Evolutionary conservation across 1,140 invertebrate genomes (phyloP), one percentile per base, ranked within the genome.

Genomic region (Trichomalopsis sarcophagae): DNA sequence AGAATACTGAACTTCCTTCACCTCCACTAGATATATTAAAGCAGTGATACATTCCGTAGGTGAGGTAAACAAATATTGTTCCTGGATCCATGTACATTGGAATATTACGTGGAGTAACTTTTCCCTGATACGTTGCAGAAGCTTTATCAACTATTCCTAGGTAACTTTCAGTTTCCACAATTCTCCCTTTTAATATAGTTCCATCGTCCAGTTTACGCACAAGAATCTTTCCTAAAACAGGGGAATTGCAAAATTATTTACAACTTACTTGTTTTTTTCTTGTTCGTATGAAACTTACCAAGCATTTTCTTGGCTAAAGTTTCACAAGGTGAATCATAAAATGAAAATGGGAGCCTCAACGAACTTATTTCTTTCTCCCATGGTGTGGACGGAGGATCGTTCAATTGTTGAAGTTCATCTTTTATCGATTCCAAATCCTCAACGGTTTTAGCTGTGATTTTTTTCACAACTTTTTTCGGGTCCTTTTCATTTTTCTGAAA

Each of bases 121-220:
- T 95, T 23, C 95, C 94, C 82, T 94, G 92, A 89, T 94, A 96
- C 0, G 96, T 95, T 87, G 96, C 94, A 4, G 96, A 96, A 79
- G 96, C 96, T 91, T 94, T 95, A 90, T 97, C 97, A 80, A 95
- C 93, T n/a, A 90, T 91, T 27, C 97, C 97, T 17, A 95, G 90
- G 90, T 97, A 97, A 85, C 95, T 94, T 93, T 97, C 97, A 0
- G 96, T 97, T 93, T 97, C 97, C 7, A 97, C 96, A 84, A 97
- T 97, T 87, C 91, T 93, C 33, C 95, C 96, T 89, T 94, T 94
- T 30, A 96, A 88, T 82, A 95, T 90, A 50, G 90, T 90, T 62
- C 93, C 94, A 89, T 94, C 90, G 21, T 94, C 91, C 33, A 95
- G 86, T 88, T 92, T 90, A 55, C 95, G 91, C 11, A 96, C 95